Evolutionary conservation across 2,113 vertebrate species (phyloP).

Genomic region (Catharus bicknelli): DNA sequence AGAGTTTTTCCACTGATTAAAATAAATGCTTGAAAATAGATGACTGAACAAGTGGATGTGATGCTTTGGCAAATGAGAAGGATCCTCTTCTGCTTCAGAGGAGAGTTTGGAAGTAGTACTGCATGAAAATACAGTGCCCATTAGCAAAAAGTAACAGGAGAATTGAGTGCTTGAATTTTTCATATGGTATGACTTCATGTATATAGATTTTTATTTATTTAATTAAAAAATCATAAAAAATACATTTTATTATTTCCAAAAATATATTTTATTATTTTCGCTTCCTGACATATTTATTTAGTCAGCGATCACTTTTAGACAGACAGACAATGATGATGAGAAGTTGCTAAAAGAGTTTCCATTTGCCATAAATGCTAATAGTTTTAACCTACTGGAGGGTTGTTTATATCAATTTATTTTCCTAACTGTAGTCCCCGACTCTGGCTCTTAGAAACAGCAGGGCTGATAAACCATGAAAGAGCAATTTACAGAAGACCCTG

Average conservation of each 20-base stretch:
- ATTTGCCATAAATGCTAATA: conserved; percentile 48
- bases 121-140: background rate
- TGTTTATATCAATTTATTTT: conserved; percentile 64
- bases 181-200: background rate
- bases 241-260: background rate
- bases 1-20: background rate
- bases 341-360: conserved; percentile 59
- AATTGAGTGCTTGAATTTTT: background rate
- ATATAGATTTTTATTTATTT: background rate
- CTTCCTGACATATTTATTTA: conserved; percentile 32
- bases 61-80: background rate
- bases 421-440: conserved; percentile 42
- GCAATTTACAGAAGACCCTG: conserved; percentile 48
- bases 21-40: background rate
- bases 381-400: conserved; percentile 44
- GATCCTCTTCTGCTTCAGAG: background rate
- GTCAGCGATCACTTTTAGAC: conserved; percentile 49
- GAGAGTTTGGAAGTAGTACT: background rate
- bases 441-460: conserved; percentile 61
- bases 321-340: conserved; percentile 30
- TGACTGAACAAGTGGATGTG: background rate
- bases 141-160: background rate
- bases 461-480: conserved; percentile 56
- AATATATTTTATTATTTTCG: background rate
- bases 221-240: background rate